Conservation (phyloP, 2,888 invertebrate species). For the Harmothoe impar region DNA sequence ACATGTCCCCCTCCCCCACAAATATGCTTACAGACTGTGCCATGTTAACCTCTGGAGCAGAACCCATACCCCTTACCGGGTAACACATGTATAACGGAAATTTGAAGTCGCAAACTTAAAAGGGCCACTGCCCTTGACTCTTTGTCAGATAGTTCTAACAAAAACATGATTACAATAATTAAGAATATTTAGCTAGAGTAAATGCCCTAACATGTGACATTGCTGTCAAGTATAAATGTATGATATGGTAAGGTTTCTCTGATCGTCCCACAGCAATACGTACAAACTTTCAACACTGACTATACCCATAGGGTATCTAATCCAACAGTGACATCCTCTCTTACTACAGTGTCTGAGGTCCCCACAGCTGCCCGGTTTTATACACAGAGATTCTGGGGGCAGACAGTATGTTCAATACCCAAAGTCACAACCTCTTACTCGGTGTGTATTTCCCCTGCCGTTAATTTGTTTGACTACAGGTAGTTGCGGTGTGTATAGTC, state of each 20-base stretch:
- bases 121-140: background rate
- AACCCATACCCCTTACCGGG: background rate
- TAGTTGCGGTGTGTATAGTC: background rate
- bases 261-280: background rate
- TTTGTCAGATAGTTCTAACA: background rate
- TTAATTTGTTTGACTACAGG: background rate
- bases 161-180: background rate
- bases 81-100: background rate
- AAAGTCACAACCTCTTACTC: background rate
- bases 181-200: background rate
- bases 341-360: background rate
- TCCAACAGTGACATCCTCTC: background rate
- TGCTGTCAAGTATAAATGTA: background rate
- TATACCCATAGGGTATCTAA: background rate
- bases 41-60: background rate
- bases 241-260: constrained; percentile 13
- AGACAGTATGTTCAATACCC: background rate
- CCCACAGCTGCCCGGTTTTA: background rate
- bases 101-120: background rate
- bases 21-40: background rate
- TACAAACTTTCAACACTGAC: background rate
- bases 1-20: no score
- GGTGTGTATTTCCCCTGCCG: background rate
- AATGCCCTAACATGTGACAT: constrained; percentile 8
- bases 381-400: background rate